These are phyloP conservation scores for Mus minutoides DNA, from an alignment of 2,797 vertebrate genomes.

Conservation along the genomic window DNA sequence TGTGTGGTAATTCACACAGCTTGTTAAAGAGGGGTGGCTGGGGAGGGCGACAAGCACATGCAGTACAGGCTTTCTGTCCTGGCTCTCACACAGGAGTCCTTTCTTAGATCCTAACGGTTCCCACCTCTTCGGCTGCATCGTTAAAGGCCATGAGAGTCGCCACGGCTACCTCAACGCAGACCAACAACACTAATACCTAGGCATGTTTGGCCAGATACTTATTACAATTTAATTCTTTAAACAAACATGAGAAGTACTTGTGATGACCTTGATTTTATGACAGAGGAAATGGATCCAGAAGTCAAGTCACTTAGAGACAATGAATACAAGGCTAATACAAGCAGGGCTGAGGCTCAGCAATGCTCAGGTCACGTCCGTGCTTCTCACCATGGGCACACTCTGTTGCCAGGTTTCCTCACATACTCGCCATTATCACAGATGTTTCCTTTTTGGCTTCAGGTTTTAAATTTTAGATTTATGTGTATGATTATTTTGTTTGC, in stretches of 20 bases:
- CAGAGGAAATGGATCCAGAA: not conserved
- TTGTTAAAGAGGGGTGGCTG: not conserved
- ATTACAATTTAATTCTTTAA: not conserved
- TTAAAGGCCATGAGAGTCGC: not conserved
- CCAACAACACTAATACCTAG: not conserved
- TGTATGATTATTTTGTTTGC: not conserved
- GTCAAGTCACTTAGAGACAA: not conserved
- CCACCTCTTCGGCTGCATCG: not conserved
- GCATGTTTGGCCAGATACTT: not conserved
- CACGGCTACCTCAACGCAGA: not conserved
- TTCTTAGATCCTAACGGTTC: not conserved
- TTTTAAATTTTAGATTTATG: not conserved
- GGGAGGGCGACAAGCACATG: not conserved
- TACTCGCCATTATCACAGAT: not conserved
- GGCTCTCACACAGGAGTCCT: not conserved
- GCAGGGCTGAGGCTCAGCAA: not conserved
- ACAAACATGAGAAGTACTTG: not conserved
- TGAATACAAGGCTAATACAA: not conserved
- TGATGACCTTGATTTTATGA: not conserved
- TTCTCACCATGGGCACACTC: not conserved
- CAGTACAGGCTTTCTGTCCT: not conserved
- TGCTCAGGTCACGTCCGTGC: rapidly evolving
- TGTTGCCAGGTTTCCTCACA: not conserved
- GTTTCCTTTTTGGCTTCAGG: not conserved
- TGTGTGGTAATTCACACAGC: not conserved